Base-by-base conservation (phyloP, 2,888 invertebrate species). In the Sinhomidia bicolor region DNA sequence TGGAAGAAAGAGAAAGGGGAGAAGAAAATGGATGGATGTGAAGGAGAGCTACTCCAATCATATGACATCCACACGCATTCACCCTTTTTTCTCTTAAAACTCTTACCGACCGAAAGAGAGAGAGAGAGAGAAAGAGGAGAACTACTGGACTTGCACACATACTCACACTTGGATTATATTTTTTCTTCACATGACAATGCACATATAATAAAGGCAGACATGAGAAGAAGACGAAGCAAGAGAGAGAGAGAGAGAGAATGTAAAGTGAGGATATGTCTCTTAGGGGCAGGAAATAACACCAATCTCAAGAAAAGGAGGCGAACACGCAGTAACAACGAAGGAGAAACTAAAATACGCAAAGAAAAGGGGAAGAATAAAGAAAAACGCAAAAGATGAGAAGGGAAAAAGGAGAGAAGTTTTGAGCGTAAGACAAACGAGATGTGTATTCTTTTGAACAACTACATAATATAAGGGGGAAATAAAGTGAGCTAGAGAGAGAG, bases 401-500 rank as follows among this genome's bases (percentile, higher is more conserved):
- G 44, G 7, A 23, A 10, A 47, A 71, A n/a, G 32, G 84, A 32
- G 44, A 60, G 1, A 62, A 57, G 60, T 41, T 23, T 4, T 26
- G 81, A 17, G 62, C 62, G 41, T 41, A 79, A 88, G 60, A 86
- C 71, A 80, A 80, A 80, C 86, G 68, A 71, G 68, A 80, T 76
- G 54, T 51, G 12, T 74, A n/a, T 79, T 57, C 79, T 79, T n/a
- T 41, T 79, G 79, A 79, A n/a, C 29, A 51, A 80, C 80, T 62
- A 88, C 76, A n/a, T n/a, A n/a, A n/a, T n/a, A n/a, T n/a, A n/a
- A 81, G 85, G 82, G 84, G 62, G 76, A 82, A 85, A 88, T 89
- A 90, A 86, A 89, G 84, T 84, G 87, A 88, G 89, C 68, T 82
- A 51, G 89, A n/a, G n/a, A 90, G 84, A 89, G 84, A 81, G 87